Base-by-base conservation (phyloP, 2,888 invertebrate genomes). In the Harpagoxenus sublaevis region DNA sequence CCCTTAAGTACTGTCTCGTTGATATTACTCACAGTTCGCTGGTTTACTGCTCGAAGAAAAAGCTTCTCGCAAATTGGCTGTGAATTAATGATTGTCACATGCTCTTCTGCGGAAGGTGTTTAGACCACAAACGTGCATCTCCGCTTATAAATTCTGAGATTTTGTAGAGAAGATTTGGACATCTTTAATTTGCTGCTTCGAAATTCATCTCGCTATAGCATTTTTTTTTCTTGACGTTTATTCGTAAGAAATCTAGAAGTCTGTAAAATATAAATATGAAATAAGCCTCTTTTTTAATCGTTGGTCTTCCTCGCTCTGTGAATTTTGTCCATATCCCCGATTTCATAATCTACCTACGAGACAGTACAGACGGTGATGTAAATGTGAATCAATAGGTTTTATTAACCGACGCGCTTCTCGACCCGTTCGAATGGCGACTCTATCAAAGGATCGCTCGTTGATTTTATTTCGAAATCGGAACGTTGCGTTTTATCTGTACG, bases 361-460 rank as follows among this genome's bases (percentile, higher is more conserved):
- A 60, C 42, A 48, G n/a, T 55, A 31, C 23, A 48, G n/a, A 45
- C 9, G 35, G 6, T 23, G 10, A 12, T 51, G 18, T 55, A 31
- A 35, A 83, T 62, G n/a, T 55, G 31, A 55, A 66, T 48, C 18
- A 31, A 70, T 70, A 23, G 57, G 28, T 45, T 55, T 74, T 15
- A 77, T 75, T 77, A 75, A 62, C 18, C 31, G 51, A 81, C 39
- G 63, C 42, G 31, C 42, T 82, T 45, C 60, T 73, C 77, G 71
- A 87, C 75, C 81, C 79, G 62, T 68, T 77, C 78, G 86, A 73
- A 86, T 88, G 63, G 74, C 31, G 60, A 79, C 45, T 78, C 79
- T 68, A 77, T 62, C 83, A 73, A 83, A 87, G 85, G 81, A 83
- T 83, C 75, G 77, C 28, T 51, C 62, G 55, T 84, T 82, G 66